phyloP scores from a whole-genome alignment of 2,888 invertebrate species.

The Lacanobia wlatinum region DNA sequence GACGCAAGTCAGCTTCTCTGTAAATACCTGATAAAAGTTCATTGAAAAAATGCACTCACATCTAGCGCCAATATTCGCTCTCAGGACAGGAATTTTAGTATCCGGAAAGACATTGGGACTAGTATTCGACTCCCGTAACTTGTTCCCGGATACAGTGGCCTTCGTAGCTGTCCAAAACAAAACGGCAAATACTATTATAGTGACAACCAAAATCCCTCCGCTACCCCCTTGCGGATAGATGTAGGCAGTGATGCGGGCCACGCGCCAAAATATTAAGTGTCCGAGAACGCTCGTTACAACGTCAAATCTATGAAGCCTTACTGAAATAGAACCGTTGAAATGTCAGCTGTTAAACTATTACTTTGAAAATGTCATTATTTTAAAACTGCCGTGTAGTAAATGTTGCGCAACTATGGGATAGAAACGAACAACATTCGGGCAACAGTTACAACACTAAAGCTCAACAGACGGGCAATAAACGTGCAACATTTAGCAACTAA shows the following conservation, averaged over 20 bases:
- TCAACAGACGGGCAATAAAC: background rate
- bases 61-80: slow-evolving; percentile 43
- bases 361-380: background rate
- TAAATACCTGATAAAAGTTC: background rate
- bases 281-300: slow-evolving; percentile 72
- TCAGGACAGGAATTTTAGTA: slow-evolving; percentile 58
- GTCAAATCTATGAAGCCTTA: slow-evolving; percentile 67
- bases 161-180: slow-evolving; percentile 84
- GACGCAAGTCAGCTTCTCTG: too few species aligned
- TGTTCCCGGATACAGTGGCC: slow-evolving; percentile 63
- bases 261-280: slow-evolving; percentile 77
- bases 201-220: slow-evolving; percentile 70
- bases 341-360: slow-evolving; percentile 41
- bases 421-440: background rate
- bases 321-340: slow-evolving; percentile 76
- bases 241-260: slow-evolving; percentile 70
- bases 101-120: slow-evolving; percentile 56
- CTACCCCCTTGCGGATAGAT: slow-evolving; percentile 65
- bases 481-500: background rate
- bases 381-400: background rate
- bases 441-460: background rate
- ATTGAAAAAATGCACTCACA: slow-evolving; percentile 59
- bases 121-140: slow-evolving; percentile 56
- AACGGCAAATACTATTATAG: slow-evolving; percentile 82
- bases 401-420: background rate